Evolutionary conservation across 1,140 invertebrate species (phyloP).

Genomic region (Cylas formicarius): DNA sequence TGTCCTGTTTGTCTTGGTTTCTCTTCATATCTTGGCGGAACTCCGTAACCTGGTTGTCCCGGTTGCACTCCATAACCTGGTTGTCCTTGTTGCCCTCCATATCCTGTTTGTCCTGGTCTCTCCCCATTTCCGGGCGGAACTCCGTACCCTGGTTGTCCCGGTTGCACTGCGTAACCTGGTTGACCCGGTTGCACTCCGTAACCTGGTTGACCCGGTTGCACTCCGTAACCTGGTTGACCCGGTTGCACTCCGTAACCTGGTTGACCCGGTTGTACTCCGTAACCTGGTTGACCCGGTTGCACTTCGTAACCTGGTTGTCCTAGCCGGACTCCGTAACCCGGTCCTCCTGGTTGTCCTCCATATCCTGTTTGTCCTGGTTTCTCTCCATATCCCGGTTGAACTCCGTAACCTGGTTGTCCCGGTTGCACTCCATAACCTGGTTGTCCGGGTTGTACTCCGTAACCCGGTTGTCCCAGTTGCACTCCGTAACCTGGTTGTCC

Average conservation of each 20-base stretch:
- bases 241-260: slow-evolving; percentile 17
- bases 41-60: neutral
- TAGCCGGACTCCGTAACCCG: slow-evolving; percentile 11
- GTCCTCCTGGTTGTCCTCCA: neutral
- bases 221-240: slow-evolving; percentile 5
- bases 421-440: no score
- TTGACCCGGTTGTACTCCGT: slow-evolving; percentile 16
- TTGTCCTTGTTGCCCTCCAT: neutral
- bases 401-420: no score
- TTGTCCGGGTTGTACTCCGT: no score
- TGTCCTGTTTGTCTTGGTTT: slow-evolving; percentile 14
- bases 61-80: neutral
- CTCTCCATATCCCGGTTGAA: no score
- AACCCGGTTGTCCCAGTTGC: neutral
- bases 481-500: slow-evolving; percentile 9
- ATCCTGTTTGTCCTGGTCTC: neutral
- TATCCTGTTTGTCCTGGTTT: neutral
- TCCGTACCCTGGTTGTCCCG: slow-evolving; percentile 11
- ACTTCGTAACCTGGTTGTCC: slow-evolving; percentile 8
- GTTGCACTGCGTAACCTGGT: slow-evolving; percentile 1
- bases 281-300: slow-evolving; percentile 13
- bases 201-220: no score
- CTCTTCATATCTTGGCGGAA: no score
- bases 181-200: neutral
- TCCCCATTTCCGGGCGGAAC: slow-evolving; percentile 13